These are phyloP conservation scores for Notamacropus eugenii DNA, from an alignment of 2,797 vertebrate genomes.

Conservation along the genomic window DNA sequence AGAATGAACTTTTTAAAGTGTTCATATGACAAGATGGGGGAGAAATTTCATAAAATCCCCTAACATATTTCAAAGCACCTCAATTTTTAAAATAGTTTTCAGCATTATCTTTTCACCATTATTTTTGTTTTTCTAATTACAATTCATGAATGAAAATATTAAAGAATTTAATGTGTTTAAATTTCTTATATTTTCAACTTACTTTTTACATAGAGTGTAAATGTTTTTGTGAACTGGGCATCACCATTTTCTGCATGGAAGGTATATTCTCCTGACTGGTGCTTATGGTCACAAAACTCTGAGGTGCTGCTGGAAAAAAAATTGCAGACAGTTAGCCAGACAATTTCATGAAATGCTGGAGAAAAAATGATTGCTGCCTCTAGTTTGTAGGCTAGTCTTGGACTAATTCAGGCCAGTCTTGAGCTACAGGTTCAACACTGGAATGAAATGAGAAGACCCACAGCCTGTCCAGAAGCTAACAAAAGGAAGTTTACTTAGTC, in stretches of 20 bases:
- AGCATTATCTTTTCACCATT: background rate
- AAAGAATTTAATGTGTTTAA: slow-evolving; percentile 3
- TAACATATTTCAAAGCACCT: slow-evolving; percentile 11
- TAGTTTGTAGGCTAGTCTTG: background rate
- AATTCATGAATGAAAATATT: background rate
- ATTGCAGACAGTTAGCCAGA: slow-evolving; percentile 53
- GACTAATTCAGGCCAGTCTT: background rate
- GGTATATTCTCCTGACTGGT: slow-evolving; percentile 88
- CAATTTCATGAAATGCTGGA: slow-evolving; percentile 28
- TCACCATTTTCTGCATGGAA: slow-evolving; percentile 89
- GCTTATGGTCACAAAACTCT: slow-evolving; percentile 85
- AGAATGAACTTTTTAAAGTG: background rate
- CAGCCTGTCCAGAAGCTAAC: background rate
- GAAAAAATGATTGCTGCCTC: background rate
- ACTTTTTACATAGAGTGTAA: slow-evolving; percentile 91
- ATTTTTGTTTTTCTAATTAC: slow-evolving; percentile 29
- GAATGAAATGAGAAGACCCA: background rate
- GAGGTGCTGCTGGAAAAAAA: slow-evolving; percentile 82
- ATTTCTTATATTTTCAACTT: slow-evolving; percentile 79
- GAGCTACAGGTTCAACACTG: background rate
- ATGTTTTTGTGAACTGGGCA: slow-evolving; percentile 82
- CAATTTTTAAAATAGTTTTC: background rate
- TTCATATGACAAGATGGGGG: slow-evolving; percentile 2
- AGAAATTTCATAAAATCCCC: background rate
- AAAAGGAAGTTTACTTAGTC: background rate